A percentile compares a stretch with the other conserved stretches of the same genome.
Conservation (phyloP, 2,797 vertebrate genomes). For the Bovichtus diacanthus region DNA sequence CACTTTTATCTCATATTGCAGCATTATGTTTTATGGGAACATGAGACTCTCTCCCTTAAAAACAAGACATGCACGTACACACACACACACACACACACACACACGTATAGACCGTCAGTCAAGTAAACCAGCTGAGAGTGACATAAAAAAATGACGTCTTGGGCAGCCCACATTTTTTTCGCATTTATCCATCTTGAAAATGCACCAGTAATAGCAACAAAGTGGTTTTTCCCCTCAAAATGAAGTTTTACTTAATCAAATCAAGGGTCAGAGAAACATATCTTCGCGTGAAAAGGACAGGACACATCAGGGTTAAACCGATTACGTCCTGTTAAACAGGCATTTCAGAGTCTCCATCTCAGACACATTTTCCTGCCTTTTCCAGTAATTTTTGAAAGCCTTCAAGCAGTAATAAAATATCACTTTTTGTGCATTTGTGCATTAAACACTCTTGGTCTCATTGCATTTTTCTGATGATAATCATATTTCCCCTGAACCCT, state of each 20-base stretch:
- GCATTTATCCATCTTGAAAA: conserved; percentile 82
- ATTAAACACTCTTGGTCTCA: conserved; percentile 86
- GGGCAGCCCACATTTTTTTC: conserved; percentile 60
- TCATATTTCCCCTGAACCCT: conserved; percentile 81
- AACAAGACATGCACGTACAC: conserved; percentile 61
- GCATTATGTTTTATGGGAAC: conserved; percentile 77
- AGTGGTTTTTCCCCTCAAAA: conserved; percentile 89
- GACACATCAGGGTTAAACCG: conserved; percentile 88
- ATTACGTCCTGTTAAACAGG: conserved; percentile 87
- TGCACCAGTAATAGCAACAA: conserved; percentile 89
- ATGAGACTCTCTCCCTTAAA: conserved; percentile 71
- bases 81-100: conserved; percentile 3
- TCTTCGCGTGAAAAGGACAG: conserved; percentile 86
- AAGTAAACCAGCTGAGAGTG: conserved; percentile 79
- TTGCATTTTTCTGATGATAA: conserved; percentile 85
- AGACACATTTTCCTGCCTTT: conserved; percentile 90
- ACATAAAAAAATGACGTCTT: conserved; percentile 80
- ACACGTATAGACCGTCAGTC: conserved; percentile 30
- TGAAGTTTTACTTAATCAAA: conserved; percentile 87
- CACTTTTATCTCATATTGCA: conserved; percentile 81
- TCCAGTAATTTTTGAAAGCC: conserved; percentile 91
- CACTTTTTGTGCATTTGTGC: conserved; percentile 90
- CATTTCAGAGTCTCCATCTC: conserved; percentile 87
- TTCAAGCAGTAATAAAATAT: conserved; percentile 91
- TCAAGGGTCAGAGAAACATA: conserved; percentile 86